These are phyloP conservation scores for Melanaphis sacchari DNA, from an alignment of 1,140 invertebrate genomes.

Conservation along the genomic window DNA sequence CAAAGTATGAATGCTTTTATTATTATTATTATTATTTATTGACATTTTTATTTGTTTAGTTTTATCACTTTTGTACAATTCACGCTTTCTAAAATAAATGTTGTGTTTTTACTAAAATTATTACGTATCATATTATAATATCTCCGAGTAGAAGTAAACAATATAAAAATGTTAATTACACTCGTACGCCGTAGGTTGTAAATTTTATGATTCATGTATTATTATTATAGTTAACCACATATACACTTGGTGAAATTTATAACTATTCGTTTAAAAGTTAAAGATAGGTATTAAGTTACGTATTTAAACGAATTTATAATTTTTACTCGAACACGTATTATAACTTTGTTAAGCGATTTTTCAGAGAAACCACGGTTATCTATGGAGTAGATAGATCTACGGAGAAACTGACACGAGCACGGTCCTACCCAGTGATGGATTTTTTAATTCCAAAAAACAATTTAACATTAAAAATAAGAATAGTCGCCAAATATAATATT, in stretches of 20 bases:
- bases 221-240: not conserved
- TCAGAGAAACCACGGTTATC: not conserved
- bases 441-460: too few species aligned
- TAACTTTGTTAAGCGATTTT: not conserved
- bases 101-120: not conserved
- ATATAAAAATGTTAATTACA: not conserved
- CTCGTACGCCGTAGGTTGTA: not conserved
- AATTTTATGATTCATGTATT: not conserved
- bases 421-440: not conserved
- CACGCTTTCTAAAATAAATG: not conserved
- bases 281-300: not conserved
- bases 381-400: too few species aligned
- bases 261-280: not conserved
- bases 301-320: not conserved
- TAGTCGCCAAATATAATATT: not conserved
- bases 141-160: not conserved
- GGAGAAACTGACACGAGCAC: not conserved
- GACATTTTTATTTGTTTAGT: not conserved
- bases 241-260: not conserved
- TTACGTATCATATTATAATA: not conserved
- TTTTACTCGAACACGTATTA: not conserved
- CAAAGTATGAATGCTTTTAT: not conserved
- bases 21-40: not conserved
- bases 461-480: not conserved
- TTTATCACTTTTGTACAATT: not conserved